These are phyloP conservation scores for Microcebus ravelobensis DNA, from an alignment of 2,113 vertebrate species.

Conservation along the genomic window DNA sequence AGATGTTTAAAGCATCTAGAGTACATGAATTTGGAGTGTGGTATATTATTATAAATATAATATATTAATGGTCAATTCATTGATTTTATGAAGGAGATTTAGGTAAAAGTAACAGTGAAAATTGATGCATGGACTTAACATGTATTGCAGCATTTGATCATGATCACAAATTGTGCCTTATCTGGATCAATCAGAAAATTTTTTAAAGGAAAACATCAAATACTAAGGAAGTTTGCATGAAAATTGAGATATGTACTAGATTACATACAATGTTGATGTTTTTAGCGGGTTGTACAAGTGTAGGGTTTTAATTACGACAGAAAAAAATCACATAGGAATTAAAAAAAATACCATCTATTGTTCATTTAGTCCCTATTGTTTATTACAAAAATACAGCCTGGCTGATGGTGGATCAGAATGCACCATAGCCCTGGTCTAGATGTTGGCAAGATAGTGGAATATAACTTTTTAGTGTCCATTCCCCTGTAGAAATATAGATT, in stretches of 20 bases:
- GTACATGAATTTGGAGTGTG: background rate
- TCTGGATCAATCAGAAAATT: background rate
- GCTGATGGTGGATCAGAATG: background rate
- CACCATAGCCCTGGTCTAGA: background rate
- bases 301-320: background rate
- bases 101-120: constrained; percentile 2
- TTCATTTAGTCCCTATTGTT: background rate
- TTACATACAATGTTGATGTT: background rate
- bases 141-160: background rate
- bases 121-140: background rate
- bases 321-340: background rate
- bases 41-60: background rate
- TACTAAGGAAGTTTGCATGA: background rate
- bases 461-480: background rate
- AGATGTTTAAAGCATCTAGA: background rate
- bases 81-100: constrained; percentile 46
- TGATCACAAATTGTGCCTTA: background rate
- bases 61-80: background rate
- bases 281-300: background rate
- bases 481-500: background rate
- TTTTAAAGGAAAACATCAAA: background rate
- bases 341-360: background rate
- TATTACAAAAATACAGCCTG: background rate
- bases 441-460: background rate
- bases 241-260: background rate